Evolutionary conservation across 2,113 vertebrate species (phyloP).

Genomic region (Zeus faber): DNA sequence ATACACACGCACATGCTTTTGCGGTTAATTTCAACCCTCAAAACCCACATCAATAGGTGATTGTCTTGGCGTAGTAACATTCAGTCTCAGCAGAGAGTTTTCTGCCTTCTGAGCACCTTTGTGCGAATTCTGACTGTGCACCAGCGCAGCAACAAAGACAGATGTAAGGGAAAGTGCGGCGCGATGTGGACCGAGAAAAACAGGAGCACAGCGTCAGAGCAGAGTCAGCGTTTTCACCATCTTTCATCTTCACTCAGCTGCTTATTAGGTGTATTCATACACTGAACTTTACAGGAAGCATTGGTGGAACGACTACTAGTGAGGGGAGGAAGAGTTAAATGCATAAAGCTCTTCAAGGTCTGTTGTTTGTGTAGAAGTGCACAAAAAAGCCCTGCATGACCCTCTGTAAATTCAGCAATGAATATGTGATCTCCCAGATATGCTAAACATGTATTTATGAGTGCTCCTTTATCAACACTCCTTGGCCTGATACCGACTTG

Average conservation of each 20-base stretch:
- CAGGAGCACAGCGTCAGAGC: constrained; percentile 1
- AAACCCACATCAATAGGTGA: not conserved
- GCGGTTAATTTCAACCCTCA: not conserved
- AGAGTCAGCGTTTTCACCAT: constrained; percentile 1
- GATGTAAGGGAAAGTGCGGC: not conserved
- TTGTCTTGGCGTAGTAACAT: too few relatives aligned
- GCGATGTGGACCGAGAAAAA: not conserved
- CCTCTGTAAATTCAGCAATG: constrained; percentile 16
- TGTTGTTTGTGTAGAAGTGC: too few relatives aligned
- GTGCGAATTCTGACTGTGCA: not conserved
- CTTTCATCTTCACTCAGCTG: not conserved
- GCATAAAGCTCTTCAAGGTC: too few relatives aligned
- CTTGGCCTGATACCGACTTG: too few relatives aligned
- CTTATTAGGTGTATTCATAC: not conserved
- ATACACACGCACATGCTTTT: not conserved
- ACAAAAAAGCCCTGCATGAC: too few relatives aligned
- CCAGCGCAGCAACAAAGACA: not conserved
- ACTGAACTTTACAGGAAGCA: too few relatives aligned
- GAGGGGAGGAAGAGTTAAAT: too few relatives aligned
- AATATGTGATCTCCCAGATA: constrained; percentile 19
- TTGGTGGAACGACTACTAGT: too few relatives aligned
- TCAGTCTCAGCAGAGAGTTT: not conserved
- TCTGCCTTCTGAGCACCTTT: not conserved
- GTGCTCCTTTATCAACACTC: not conserved
- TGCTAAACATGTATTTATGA: constrained; percentile 36